phyloP scores from a whole-genome alignment of 2,888 invertebrate genomes.

The Brachycybe producta region DNA sequence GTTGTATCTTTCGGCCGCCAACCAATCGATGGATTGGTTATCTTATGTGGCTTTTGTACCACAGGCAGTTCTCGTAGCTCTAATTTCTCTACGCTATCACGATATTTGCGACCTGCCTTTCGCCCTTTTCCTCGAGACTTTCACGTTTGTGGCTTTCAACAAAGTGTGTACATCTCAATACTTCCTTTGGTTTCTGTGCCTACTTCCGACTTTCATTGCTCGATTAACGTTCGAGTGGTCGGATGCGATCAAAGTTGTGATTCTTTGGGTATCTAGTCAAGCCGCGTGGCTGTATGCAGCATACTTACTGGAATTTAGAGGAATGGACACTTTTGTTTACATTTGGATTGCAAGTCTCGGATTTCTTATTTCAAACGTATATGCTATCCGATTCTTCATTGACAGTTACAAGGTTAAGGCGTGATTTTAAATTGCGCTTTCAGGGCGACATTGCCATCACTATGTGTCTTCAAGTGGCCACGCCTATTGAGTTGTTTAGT shows the following conservation, averaged over 20 bases:
- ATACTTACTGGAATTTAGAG: conserved; percentile 80
- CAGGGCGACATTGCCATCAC: no score
- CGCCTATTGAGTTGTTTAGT: no score
- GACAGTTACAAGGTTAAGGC: conserved; percentile 1
- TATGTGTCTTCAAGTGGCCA: no score
- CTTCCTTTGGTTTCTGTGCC: conserved; percentile 86
- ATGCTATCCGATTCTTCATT: conserved; percentile 38
- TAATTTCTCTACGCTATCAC: conserved; percentile 54
- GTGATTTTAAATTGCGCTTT: no score
- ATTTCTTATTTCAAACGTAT: conserved; percentile 72
- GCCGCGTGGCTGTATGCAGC: conserved; percentile 78
- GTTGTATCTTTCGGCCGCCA: conserved; percentile 57
- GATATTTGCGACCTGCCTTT: conserved; percentile 55
- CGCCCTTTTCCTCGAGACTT: conserved; percentile 68
- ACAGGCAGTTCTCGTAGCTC: conserved; percentile 51
- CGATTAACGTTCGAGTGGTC: conserved; percentile 45
- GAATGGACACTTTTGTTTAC: conserved; percentile 62
- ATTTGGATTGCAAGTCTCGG: conserved; percentile 72
- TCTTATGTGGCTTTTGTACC: conserved; percentile 52
- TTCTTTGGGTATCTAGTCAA: conserved; percentile 51
- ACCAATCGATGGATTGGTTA: conserved; percentile 42
- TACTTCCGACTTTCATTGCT: conserved; percentile 69
- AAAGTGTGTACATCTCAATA: conserved; percentile 95
- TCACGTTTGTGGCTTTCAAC: conserved; percentile 82
- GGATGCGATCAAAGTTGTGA: conserved; percentile 40